phyloP scores from a whole-genome alignment of 2,888 invertebrate species.

The Megalurothrips usitatus region DNA sequence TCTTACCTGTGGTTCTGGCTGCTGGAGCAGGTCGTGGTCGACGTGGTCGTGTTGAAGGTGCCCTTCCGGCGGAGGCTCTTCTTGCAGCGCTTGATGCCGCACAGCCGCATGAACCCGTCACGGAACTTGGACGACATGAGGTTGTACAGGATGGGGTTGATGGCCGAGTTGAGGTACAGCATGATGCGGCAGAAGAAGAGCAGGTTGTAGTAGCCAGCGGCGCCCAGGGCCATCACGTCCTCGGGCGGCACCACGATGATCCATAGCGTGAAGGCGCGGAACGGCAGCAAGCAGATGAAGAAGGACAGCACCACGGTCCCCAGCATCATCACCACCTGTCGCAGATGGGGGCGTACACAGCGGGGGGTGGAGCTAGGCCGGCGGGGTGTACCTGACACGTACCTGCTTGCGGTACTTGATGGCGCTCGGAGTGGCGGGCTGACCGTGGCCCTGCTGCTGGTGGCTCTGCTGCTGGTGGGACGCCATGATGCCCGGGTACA shows the following conservation, averaged over 20 bases:
- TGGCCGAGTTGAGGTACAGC: slow-evolving; percentile 84
- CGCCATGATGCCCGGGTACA: slow-evolving; percentile 66
- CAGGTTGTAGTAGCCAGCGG: slow-evolving; percentile 76
- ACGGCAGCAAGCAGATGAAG: slow-evolving; percentile 84
- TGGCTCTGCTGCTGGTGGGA: slow-evolving; percentile 46
- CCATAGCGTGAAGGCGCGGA: slow-evolving; percentile 82
- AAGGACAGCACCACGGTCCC: slow-evolving; percentile 86
- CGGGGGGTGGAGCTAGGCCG: too few species aligned
- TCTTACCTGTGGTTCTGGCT: not conserved
- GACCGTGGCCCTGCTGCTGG: slow-evolving; percentile 30
- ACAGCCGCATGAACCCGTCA: slow-evolving; percentile 67
- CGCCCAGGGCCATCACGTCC: slow-evolving; percentile 57
- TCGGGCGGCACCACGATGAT: slow-evolving; percentile 68
- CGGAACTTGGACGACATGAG: slow-evolving; percentile 89
- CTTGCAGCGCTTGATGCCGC: slow-evolving; percentile 49
- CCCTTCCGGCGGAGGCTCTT: slow-evolving; percentile 60
- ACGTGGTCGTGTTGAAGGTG: slow-evolving; percentile 62
- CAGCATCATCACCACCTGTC: slow-evolving; percentile 73
- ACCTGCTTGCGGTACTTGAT: slow-evolving; percentile 70
- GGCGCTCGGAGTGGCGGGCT: slow-evolving; percentile 43
- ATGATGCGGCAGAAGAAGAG: slow-evolving; percentile 82
- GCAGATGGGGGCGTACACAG: too few species aligned
- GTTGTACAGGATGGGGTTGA: slow-evolving; percentile 88
- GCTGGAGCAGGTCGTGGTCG: slow-evolving; percentile 45
- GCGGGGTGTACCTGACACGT: too few species aligned